Evolutionary conservation across 2,113 vertebrate species (phyloP).

Genomic region (Syngnathus scovelli): DNA sequence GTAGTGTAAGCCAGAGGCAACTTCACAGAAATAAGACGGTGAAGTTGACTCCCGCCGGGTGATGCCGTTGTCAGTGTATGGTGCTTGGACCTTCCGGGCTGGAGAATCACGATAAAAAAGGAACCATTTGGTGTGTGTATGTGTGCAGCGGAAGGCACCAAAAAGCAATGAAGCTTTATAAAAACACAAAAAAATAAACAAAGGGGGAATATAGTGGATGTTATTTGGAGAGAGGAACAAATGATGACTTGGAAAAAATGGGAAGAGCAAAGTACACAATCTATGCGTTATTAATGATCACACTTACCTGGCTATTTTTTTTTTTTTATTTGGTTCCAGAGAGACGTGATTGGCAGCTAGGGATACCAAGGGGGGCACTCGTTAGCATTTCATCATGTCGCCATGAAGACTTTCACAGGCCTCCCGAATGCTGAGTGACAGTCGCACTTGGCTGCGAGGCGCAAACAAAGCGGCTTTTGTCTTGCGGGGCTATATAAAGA

Average conservation of each 20-base stretch:
- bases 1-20: conserved; percentile 5
- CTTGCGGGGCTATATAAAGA: not conserved
- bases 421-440: conserved; percentile 51
- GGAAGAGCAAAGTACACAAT: too few relatives aligned
- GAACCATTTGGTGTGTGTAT: not conserved
- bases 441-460: conserved; percentile 22
- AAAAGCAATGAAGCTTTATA: not conserved
- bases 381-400: conserved; percentile 71
- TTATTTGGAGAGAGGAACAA: too few relatives aligned
- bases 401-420: conserved; percentile 56
- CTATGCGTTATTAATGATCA: too few relatives aligned
- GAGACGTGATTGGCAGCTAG: conserved; percentile 63
- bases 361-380: conserved; percentile 21
- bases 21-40: conserved; percentile 50
- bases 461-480: conserved; percentile 23
- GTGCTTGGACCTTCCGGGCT: conserved; percentile 32
- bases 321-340: not conserved
- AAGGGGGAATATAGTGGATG: not conserved
- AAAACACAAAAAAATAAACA: not conserved
- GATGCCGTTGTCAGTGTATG: conserved; percentile 31
- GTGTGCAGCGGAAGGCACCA: not conserved
- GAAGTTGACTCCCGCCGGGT: conserved; percentile 38
- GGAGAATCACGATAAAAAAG: conserved; percentile 15
- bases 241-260: too few relatives aligned
- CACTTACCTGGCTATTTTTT: conserved; percentile 11